These are phyloP conservation scores for Nebria salina DNA, from an alignment of 2,888 invertebrate species.

Conservation along the genomic window DNA sequence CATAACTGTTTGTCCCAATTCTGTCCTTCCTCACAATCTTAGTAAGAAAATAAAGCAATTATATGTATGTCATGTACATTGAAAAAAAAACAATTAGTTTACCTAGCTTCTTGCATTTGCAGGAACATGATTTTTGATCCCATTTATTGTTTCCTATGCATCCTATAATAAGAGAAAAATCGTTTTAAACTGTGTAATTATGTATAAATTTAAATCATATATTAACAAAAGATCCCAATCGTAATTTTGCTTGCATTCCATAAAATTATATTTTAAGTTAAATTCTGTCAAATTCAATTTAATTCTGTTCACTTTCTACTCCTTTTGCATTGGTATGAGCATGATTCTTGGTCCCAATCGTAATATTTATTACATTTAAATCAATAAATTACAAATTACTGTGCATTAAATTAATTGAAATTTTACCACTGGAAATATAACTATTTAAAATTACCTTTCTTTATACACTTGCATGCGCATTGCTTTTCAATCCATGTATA, in stretches of 20 bases:
- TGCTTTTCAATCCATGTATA: not conserved
- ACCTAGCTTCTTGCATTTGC: not conserved
- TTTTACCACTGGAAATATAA: too few relatives aligned
- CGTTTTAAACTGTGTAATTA: not conserved
- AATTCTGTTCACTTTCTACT: too few relatives aligned
- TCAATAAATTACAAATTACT: too few relatives aligned
- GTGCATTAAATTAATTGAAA: too few relatives aligned
- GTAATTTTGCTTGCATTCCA: not conserved
- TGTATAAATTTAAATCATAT: not conserved
- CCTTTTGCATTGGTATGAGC: not conserved
- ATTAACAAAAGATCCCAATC: not conserved
- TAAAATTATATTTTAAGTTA: too few relatives aligned
- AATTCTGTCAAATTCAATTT: too few relatives aligned
- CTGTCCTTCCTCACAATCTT: constrained; percentile 13
- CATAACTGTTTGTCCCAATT: constrained; percentile 3
- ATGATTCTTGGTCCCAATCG: not conserved
- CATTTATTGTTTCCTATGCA: not conserved
- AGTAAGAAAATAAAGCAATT: constrained; percentile 8
- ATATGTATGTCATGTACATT: not conserved
- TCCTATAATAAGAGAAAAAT: not conserved
- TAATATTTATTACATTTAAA: not conserved
- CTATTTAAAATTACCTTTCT: not conserved
- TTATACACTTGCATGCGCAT: not conserved
- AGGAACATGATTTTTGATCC: not conserved
- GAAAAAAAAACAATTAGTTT: not conserved